These are phyloP conservation scores for Drepanosiphum platanoidis DNA, from an alignment of 2,888 invertebrate genomes.

Conservation along the genomic window DNA sequence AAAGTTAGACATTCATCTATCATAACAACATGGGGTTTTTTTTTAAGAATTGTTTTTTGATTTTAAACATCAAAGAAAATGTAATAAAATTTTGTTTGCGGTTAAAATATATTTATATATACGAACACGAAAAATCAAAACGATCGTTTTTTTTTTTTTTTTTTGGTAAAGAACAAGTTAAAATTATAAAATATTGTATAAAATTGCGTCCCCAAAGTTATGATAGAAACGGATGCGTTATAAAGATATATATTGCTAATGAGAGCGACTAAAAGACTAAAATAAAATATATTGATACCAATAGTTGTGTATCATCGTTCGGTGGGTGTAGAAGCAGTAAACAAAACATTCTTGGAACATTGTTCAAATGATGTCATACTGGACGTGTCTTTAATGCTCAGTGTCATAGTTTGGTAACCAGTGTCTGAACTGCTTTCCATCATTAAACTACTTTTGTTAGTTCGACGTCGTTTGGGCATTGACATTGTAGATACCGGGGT, in stretches of 20 bases:
- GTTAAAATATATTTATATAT: background rate
- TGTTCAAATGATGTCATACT: constrained; percentile 52
- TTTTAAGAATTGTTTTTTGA: background rate
- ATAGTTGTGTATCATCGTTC: constrained; percentile 18
- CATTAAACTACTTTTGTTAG: constrained; percentile 36
- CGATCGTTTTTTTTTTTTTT: too few species aligned
- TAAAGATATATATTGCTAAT: background rate
- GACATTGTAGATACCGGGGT: constrained; percentile 51
- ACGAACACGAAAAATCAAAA: background rate
- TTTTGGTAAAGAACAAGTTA: too few species aligned
- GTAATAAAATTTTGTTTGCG: background rate
- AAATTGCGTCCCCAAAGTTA: background rate
- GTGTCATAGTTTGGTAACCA: constrained; percentile 55
- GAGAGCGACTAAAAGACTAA: background rate
- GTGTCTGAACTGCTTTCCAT: constrained; percentile 57
- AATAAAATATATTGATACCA: constrained; percentile 31
- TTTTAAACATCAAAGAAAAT: background rate
- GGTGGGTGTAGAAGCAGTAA: constrained; percentile 53
- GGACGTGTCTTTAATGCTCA: constrained; percentile 52
- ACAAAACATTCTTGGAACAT: constrained; percentile 48
- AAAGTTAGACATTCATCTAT: constrained; percentile 24
- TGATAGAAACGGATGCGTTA: too few species aligned
- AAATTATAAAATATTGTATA: too few species aligned
- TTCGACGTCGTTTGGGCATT: constrained; percentile 53
- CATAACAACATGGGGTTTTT: background rate